Conservation (phyloP, 2,797 vertebrate genomes). For the Hoplostethus mediterraneus region DNA sequence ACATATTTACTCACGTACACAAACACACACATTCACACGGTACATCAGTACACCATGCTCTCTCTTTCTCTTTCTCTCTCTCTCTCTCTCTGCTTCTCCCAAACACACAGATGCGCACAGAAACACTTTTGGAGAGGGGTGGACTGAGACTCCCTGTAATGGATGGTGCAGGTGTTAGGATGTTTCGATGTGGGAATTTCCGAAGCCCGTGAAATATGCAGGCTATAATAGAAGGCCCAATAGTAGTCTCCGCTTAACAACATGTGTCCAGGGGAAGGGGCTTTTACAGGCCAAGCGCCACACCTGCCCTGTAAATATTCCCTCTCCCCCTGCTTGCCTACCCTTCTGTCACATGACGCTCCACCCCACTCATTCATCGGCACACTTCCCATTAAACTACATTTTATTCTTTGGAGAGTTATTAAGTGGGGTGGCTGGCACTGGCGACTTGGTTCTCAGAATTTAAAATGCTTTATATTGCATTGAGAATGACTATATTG, state of each 20-base stretch:
- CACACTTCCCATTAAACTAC: slow-evolving; percentile 2
- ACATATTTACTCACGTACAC: slow-evolving; percentile 49
- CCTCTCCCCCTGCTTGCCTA: slow-evolving; percentile 29
- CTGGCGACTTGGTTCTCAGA: neutral
- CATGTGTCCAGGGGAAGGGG: slow-evolving; percentile 53
- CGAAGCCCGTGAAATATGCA: slow-evolving; percentile 56
- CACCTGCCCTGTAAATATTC: slow-evolving; percentile 63
- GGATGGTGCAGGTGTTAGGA: slow-evolving; percentile 72
- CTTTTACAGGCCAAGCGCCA: slow-evolving; percentile 59
- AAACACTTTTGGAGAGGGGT: slow-evolving; percentile 21
- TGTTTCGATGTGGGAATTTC: slow-evolving; percentile 68
- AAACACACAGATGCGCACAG: slow-evolving; percentile 21
- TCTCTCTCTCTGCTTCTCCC: slow-evolving; percentile 21
- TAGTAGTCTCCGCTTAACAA: slow-evolving; percentile 40
- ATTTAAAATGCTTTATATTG: neutral
- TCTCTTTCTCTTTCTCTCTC: neutral
- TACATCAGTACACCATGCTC: no score
- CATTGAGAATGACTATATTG: neutral
- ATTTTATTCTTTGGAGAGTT: neutral
- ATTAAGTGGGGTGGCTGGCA: neutral
- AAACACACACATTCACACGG: slow-evolving; percentile 30
- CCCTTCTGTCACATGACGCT: slow-evolving; percentile 17
- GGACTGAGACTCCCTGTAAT: slow-evolving; percentile 50
- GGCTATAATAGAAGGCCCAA: slow-evolving; percentile 36
- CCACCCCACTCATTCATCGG: slow-evolving; percentile 12